Percentiles rank a stretch among this genome's conserved stretches.
Conservation (phyloP, 2,113 vertebrate genomes). For the Pollimyrus isidori region DNA sequence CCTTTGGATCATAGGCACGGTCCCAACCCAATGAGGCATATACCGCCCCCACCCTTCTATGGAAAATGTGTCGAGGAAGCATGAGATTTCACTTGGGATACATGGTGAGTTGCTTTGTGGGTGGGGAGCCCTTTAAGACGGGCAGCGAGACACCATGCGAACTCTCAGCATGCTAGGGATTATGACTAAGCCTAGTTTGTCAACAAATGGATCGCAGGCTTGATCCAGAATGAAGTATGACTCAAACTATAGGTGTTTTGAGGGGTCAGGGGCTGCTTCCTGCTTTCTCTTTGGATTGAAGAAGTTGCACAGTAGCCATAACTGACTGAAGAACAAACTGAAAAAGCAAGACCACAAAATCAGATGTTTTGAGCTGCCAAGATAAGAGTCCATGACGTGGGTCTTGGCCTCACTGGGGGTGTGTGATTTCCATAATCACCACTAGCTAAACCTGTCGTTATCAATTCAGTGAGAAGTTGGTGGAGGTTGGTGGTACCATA, state of each 20-base stretch:
- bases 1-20: neutral
- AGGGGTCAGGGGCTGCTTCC: neutral
- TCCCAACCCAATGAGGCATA: neutral
- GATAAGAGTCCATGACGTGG: neutral
- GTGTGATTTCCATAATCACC: neutral
- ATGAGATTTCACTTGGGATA: neutral
- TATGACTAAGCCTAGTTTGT: constrained; percentile 1
- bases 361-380: neutral
- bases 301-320: neutral
- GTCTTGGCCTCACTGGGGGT: neutral
- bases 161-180: neutral
- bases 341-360: neutral
- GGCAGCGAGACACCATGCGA: neutral
- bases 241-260: neutral
- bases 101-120: neutral
- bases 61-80: neutral
- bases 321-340: neutral
- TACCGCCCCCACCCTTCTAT: neutral
- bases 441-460: neutral
- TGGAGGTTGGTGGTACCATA: too few species aligned
- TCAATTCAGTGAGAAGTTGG: neutral
- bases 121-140: neutral
- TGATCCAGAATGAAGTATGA: neutral
- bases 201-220: neutral
- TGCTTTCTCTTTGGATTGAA: neutral